These are phyloP conservation scores for Drosophila suzukii DNA, from an alignment of 1,140 invertebrate genomes.

Conservation along the genomic window DNA sequence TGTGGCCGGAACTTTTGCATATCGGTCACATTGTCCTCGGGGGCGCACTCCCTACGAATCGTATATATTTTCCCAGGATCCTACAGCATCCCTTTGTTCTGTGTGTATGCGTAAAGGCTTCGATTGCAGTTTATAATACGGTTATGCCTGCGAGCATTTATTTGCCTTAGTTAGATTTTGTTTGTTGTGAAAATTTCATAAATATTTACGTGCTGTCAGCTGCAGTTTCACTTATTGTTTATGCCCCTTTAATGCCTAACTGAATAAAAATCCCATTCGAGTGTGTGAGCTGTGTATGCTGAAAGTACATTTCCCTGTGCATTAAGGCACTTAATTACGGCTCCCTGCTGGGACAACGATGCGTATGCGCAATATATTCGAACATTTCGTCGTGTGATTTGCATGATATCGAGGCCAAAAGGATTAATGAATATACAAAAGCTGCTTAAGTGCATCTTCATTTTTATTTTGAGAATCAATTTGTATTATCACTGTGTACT, in stretches of 20 bases:
- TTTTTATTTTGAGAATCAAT: constrained; percentile 12
- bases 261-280: constrained; percentile 37
- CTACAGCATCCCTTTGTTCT: neutral
- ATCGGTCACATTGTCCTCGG: constrained; percentile 67
- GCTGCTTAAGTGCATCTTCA: constrained; percentile 10
- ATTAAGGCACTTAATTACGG: constrained; percentile 50
- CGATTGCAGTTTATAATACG: constrained; percentile 69
- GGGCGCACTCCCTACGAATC: constrained; percentile 18
- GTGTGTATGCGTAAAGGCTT: constrained; percentile 56
- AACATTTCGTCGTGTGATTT: constrained; percentile 17
- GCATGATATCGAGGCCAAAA: constrained; percentile 9
- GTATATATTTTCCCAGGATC: constrained; percentile 12
- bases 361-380: constrained; percentile 33
- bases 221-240: constrained; percentile 54
- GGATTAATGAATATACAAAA: constrained; percentile 29
- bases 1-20: constrained; percentile 67
- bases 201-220: constrained; percentile 63
- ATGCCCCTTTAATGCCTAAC: constrained; percentile 33
- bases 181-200: constrained; percentile 64
- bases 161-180: constrained; percentile 60
- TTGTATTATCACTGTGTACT: constrained; percentile 2
- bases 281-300: neutral
- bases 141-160: constrained; percentile 60
- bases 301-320: constrained; percentile 31
- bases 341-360: constrained; percentile 25